Evolutionary conservation across 2,888 invertebrate genomes (phyloP).

Genomic region (Eumacrocentrus americanus): DNA sequence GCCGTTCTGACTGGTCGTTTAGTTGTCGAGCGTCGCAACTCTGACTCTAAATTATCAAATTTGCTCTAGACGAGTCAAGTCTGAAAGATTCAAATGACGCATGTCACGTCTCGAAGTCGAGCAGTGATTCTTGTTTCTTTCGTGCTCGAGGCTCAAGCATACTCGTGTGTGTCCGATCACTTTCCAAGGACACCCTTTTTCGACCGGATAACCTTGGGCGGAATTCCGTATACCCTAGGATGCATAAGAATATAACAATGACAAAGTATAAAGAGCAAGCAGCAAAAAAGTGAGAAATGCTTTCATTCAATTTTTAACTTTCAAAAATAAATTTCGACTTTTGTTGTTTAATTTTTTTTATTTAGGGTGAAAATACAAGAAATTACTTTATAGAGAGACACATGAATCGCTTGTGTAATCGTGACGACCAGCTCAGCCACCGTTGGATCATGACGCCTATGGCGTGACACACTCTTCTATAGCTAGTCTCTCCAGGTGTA

Average conservation of each 20-base stretch:
- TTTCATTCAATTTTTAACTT: no score
- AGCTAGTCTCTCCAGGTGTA: no score
- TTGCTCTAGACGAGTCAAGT: not conserved
- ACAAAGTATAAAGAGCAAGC: no score
- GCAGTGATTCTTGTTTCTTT: not conserved
- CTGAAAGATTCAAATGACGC: not conserved
- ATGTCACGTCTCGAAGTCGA: not conserved
- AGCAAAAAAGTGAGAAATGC: no score
- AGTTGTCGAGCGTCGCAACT: no score
- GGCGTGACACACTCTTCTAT: not conserved
- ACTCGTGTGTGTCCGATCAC: not conserved
- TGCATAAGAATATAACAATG: not conserved
- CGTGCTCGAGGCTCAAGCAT: not conserved
- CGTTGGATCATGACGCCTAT: not conserved
- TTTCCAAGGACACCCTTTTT: not conserved
- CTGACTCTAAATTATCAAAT: conserved; percentile 19
- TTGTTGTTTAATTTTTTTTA: not conserved
- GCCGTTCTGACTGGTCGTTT: no score
- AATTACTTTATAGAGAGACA: not conserved
- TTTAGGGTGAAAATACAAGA: no score
- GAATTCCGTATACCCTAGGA: not conserved
- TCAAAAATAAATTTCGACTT: no score
- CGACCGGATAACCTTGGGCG: not conserved
- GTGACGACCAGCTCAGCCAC: not conserved
- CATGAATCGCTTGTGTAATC: conserved; percentile 5